Conservation (phyloP, 2,113 vertebrate species). For the Pavo muticus region DNA sequence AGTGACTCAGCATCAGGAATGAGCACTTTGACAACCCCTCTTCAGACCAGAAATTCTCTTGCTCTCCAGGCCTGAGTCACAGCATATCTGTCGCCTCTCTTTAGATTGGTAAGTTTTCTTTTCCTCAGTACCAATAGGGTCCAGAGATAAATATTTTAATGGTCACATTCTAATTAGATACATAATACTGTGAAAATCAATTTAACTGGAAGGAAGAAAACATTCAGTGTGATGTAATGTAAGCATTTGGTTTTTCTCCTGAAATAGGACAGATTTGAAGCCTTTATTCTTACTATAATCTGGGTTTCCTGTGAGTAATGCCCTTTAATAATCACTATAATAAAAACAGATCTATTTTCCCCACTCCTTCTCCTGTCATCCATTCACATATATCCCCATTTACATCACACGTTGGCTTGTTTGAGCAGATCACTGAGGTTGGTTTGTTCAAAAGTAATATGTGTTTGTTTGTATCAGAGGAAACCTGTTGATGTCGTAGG, state of each 20-base stretch:
- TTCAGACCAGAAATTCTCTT: slow-evolving; percentile 11
- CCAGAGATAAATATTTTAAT: slow-evolving; percentile 29
- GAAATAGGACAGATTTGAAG: background rate
- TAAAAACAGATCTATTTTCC: background rate
- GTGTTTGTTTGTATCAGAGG: background rate
- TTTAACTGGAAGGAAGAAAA: slow-evolving; percentile 28
- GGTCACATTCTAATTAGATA: slow-evolving; percentile 51
- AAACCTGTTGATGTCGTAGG: background rate
- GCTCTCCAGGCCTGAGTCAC: background rate
- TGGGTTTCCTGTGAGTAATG: background rate
- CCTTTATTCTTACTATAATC: background rate
- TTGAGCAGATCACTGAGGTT: background rate
- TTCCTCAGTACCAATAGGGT: background rate
- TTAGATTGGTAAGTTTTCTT: background rate
- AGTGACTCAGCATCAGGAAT: background rate
- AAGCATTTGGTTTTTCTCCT: background rate
- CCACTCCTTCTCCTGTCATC: background rate
- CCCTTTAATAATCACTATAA: background rate
- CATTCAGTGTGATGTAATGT: slow-evolving; percentile 40
- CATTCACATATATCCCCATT: background rate
- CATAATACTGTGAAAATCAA: slow-evolving; percentile 23
- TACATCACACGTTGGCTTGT: background rate
- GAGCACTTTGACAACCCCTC: background rate
- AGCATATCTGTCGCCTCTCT: background rate
- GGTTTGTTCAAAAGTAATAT: background rate